Evolutionary conservation across 2,113 vertebrate genomes (phyloP).

Genomic region (Prunella fulvescens): DNA sequence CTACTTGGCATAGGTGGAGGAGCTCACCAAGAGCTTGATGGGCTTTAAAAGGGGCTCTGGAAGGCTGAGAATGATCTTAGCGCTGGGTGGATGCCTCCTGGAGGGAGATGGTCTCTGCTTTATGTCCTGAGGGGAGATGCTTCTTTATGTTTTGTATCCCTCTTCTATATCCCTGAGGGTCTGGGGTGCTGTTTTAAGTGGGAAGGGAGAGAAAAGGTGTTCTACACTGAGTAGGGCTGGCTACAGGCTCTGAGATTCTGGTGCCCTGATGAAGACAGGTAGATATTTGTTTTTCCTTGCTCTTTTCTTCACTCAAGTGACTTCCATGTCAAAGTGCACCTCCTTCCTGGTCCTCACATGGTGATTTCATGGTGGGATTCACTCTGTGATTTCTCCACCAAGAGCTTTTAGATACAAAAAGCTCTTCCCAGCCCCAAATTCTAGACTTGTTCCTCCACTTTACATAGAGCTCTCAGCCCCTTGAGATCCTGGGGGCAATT

Average conservation of each 20-base stretch:
- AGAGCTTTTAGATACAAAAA: not conserved
- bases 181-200: not conserved
- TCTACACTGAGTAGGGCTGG: not conserved
- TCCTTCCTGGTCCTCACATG: not conserved
- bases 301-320: not conserved
- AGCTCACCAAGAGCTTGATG: not conserved
- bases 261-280: not conserved
- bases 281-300: not conserved
- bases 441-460: not conserved
- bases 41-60: not conserved
- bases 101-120: not conserved
- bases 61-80: not conserved
- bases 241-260: not conserved
- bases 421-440: not conserved
- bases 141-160: not conserved
- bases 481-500: not conserved
- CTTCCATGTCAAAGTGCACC: not conserved
- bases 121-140: fast-evolving
- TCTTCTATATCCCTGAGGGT: not conserved
- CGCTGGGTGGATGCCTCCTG: not conserved
- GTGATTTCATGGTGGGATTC: not conserved
- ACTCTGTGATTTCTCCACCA: not conserved
- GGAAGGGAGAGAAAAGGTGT: not conserved
- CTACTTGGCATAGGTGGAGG: not conserved
- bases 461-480: not conserved